phyloP scores from a whole-genome alignment of 2,888 invertebrate genomes.

The Crematogaster levior region DNA sequence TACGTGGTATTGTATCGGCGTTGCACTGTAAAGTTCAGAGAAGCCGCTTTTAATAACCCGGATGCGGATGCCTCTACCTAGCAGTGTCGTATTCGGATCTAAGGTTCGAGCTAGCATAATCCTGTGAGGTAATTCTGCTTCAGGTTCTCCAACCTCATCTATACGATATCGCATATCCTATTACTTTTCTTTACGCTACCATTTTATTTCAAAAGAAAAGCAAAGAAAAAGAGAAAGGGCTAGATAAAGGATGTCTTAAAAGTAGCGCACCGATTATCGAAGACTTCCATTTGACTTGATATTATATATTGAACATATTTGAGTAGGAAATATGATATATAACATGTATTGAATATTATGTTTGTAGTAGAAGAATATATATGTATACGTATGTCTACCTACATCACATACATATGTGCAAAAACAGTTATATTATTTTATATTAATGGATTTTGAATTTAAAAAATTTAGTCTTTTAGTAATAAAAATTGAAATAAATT shows the following conservation, averaged over 20 bases:
- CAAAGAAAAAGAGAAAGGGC: not conserved
- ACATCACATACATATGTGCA: not conserved
- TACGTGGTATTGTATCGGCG: conserved; percentile 63
- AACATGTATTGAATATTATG: not conserved
- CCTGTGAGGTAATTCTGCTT: conserved; percentile 76
- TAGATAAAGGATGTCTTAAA: not conserved
- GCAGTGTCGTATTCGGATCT: conserved; percentile 80
- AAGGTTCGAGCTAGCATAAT: conserved; percentile 67
- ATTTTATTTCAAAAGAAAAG: conserved; percentile 21
- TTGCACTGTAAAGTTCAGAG: conserved; percentile 70
- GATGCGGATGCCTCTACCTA: conserved; percentile 79
- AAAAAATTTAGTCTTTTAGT: no score
- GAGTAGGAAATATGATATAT: not conserved
- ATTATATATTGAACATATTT: not conserved
- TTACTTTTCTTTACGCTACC: conserved; percentile 70
- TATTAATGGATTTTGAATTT: not conserved
- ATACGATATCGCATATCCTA: conserved; percentile 60
- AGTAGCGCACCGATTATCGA: conserved; percentile 10
- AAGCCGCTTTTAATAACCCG: conserved; percentile 82
- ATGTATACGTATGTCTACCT: not conserved
- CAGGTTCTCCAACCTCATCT: conserved; percentile 71
- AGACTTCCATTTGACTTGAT: not conserved
- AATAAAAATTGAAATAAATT: no score
- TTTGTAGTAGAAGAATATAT: not conserved
- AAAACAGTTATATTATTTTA: no score